Evolutionary conservation across 1,140 invertebrate genomes (phyloP).

Genomic region (Neoseiulus cucumeris): DNA sequence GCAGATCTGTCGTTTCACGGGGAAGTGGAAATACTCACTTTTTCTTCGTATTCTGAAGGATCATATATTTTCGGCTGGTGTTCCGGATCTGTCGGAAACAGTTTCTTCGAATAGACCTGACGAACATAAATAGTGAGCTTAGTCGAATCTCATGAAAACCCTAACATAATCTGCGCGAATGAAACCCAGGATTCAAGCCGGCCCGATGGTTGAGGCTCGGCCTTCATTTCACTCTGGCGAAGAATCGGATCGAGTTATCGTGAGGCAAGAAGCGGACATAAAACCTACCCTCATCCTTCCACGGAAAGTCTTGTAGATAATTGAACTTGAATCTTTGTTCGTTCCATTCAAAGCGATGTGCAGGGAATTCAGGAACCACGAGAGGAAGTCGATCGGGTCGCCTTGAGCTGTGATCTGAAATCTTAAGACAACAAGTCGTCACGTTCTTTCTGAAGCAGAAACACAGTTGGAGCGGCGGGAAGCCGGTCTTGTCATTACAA

Average conservation of each 20-base stretch:
- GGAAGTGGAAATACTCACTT: not conserved
- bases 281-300: conserved; percentile 57
- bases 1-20: no score
- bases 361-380: conserved; percentile 40
- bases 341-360: conserved; percentile 42
- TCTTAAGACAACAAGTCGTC: conserved; percentile 20
- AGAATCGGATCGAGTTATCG: no score
- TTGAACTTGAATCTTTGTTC: conserved; percentile 53
- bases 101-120: conserved; percentile 9
- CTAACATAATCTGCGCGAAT: not conserved
- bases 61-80: conserved; percentile 14
- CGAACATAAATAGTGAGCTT: not conserved
- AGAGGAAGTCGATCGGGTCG: conserved; percentile 80
- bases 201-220: no score
- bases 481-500: no score
- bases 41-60: conserved; percentile 12
- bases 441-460: no score
- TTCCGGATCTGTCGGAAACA: conserved; percentile 10
- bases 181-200: no score
- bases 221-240: no score
- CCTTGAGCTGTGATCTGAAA: conserved; percentile 98
- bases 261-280: not conserved
- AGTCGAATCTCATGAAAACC: not conserved
- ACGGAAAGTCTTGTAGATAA: conserved; percentile 85
- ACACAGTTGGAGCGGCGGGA: no score